phyloP scores from a whole-genome alignment of 2,113 vertebrate genomes.

The Pan paniscus region DNA sequence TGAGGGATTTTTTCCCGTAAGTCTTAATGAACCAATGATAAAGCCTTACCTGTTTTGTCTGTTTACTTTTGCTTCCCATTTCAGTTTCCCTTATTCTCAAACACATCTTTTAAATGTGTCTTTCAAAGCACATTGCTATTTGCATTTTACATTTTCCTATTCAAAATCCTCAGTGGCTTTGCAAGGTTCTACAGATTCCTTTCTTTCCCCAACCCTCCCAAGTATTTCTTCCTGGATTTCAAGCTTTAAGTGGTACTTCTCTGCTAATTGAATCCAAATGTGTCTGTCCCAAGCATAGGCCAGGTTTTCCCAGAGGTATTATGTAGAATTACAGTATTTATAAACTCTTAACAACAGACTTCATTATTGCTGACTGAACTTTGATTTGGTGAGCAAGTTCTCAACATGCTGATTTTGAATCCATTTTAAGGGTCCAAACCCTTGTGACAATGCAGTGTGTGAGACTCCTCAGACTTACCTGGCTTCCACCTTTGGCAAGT shows the following conservation, averaged over 20 bases:
- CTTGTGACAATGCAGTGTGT: neutral
- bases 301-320: neutral
- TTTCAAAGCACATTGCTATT: neutral
- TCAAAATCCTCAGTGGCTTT: neutral
- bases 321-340: neutral
- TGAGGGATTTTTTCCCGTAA: neutral
- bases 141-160: neutral
- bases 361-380: neutral
- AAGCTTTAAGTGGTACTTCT: neutral
- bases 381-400: neutral
- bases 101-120: neutral
- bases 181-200: neutral
- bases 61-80: neutral
- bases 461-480: neutral
- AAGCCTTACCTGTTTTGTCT: neutral
- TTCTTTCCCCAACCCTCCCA: neutral
- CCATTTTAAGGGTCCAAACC: neutral
- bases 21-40: neutral
- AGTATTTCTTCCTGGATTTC: neutral
- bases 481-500: neutral
- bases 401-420: neutral
- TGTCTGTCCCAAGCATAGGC: neutral
- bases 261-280: neutral
- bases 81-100: neutral
- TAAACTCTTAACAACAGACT: neutral